Evolutionary conservation across 2,888 invertebrate genomes (phyloP).

Genomic region (Sceliomorpha sp.): DNA sequence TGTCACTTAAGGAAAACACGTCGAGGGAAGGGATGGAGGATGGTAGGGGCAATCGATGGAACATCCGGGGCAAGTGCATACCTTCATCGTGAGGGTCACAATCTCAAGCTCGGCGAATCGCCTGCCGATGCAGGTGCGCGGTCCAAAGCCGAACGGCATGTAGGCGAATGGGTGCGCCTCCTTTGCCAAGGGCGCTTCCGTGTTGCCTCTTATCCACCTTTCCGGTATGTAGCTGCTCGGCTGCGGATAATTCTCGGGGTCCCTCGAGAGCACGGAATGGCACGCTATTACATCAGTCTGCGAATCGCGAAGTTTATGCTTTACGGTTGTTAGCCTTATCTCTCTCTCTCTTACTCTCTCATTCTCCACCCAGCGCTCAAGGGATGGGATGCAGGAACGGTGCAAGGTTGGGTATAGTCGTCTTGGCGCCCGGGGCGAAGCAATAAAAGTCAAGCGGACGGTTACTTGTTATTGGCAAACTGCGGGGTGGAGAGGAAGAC

Average conservation of each 20-base stretch:
- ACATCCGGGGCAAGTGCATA: too few species aligned
- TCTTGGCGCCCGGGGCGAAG: not conserved
- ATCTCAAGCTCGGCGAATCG: slow-evolving; percentile 88
- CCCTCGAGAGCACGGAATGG: slow-evolving; percentile 69
- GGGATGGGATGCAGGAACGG: too few species aligned
- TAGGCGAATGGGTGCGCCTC: slow-evolving; percentile 83
- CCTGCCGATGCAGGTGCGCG: slow-evolving; percentile 86
- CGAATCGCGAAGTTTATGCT: slow-evolving; percentile 53
- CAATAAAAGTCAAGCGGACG: too few species aligned
- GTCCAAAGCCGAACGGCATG: slow-evolving; percentile 86
- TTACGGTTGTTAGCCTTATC: slow-evolving; percentile 48
- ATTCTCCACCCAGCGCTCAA: too few species aligned
- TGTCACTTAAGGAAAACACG: too few species aligned
- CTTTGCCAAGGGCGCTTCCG: slow-evolving; percentile 73
- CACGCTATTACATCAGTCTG: slow-evolving; percentile 68
- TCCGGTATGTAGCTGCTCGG: slow-evolving; percentile 84
- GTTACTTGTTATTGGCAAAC: slow-evolving; percentile 1
- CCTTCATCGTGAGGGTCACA: slow-evolving; percentile 81
- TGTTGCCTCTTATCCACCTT: slow-evolving; percentile 85
- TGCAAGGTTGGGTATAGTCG: not conserved
- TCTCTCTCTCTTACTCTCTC: too few species aligned
- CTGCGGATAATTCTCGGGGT: slow-evolving; percentile 82
- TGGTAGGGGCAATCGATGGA: too few species aligned
- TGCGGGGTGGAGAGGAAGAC: not conserved
- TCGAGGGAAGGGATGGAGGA: too few species aligned